phyloP scores from a whole-genome alignment of 2,797 vertebrate genomes.

The Crax fasciolata region DNA sequence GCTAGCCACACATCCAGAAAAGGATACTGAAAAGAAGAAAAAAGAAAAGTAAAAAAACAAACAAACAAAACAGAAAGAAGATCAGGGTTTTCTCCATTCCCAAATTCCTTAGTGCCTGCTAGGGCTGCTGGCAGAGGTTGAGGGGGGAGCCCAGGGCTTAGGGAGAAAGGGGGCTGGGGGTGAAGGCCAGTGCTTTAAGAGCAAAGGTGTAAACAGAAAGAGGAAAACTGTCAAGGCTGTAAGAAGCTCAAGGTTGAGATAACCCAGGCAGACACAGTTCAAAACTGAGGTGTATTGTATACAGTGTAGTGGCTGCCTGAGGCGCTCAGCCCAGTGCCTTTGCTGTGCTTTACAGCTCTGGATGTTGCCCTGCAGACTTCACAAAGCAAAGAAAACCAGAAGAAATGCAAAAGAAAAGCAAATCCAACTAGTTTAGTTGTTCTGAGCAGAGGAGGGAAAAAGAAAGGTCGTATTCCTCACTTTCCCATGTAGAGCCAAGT shows the following conservation, averaged over 20 bases:
- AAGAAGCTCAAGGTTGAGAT: neutral
- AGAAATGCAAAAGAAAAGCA: neutral
- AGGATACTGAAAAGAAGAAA: neutral
- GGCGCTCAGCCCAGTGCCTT: neutral
- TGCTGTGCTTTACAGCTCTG: neutral
- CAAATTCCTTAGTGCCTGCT: neutral
- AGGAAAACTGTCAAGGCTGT: slow-evolving; percentile 9
- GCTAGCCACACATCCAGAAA: neutral
- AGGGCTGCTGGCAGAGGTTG: neutral
- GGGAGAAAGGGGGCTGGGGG: neutral
- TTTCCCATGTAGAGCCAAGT: neutral
- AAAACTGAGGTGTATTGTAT: neutral
- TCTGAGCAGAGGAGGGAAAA: neutral
- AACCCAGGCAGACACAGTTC: neutral
- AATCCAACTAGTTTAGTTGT: neutral
- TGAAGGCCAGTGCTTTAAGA: neutral
- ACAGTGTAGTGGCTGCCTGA: neutral
- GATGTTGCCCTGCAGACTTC: neutral
- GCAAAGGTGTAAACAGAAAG: slow-evolving; percentile 10
- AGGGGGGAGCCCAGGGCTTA: neutral
- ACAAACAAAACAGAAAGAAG: neutral
- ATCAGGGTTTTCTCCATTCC: neutral
- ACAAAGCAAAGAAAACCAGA: neutral
- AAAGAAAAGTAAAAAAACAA: neutral
- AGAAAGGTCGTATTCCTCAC: neutral